Evolutionary conservation across 1,140 invertebrate genomes (phyloP), one percentile per base, ranked within the genome.

Genomic region (Nilaparvata lugens): DNA sequence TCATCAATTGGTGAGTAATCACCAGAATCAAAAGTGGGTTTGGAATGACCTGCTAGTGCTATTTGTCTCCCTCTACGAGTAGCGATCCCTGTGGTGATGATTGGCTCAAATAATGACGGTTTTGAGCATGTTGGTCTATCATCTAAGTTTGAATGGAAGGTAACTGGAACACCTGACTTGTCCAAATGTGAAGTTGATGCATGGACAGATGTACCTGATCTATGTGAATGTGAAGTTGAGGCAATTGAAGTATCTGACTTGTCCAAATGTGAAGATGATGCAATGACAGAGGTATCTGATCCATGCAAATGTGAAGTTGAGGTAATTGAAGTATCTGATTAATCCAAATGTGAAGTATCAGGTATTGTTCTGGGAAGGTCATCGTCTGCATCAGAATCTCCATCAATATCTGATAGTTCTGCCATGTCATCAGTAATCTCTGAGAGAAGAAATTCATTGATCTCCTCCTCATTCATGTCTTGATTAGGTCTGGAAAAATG

Each of bases 331-430:
- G 6, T 51, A 7, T 51, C 45, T 7, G 45, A 51, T 18, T 5
- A 7, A 16, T 51, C 7, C 21, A 51, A 9, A n/a, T n/a, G n/a
- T n/a, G 19, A 16, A 45, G 5, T 14, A 11, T 48, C 24, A 56
- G 53, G n/a, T 56, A 31, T 28, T 58, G 5, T 51, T 21, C n/a
- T 21, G 23, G 45, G 45, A 6, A 23, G 18, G 31, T n/a, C 51
- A 53, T 60, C 58, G 1, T 60, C 58, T 57, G 58, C 58, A 60
- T 60, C 58, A 24, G 19, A 35, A 19, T 60, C 58, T 38, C 45
- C 58, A 23, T 48, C 58, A 55, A 25, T 19, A 31, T 60, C 58
- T 16, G 58, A 58, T 21, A 31, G n/a, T 16, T 52, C 19, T 19
- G 58, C 58, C 51, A 25, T 21, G 23, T 60, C 58, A 21, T 60